Base-by-base conservation (phyloP, 2,113 vertebrate species). In the Tetrax tetrax region DNA sequence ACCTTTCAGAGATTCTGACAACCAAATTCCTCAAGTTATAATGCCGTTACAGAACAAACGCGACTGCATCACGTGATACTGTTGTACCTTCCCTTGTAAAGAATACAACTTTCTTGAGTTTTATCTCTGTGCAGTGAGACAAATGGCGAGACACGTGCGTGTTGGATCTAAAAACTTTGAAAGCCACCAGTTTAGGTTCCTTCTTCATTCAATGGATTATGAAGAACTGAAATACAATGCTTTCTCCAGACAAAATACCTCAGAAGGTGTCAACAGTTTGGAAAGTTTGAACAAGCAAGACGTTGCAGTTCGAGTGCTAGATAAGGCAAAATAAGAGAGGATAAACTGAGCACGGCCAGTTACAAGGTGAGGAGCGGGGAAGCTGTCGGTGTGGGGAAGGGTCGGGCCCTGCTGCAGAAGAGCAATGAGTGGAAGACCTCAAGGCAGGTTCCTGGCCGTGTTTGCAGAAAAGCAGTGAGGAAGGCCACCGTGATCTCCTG, bases 181-280 rank as follows among this genome's bases (percentile, higher is more conserved):
- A 87, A 96, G 89, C 84, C 96, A 96, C 96, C 97, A 97, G 89
- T 84, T 97, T 72, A 87, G 35, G 90, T 97, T 95, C 78, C 95
- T 93, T 71, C 86, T 35, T 87, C 94, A 85, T 96, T 97, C 96
- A 96, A 86, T 28, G 63, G 86, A 91, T 95, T 93, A 93, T 75
- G 84, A 83, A 47, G 65, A 61, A 90, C 97, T 65, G 89, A 97
- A 97, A 80, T 56, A 66, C 74, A 81, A 90, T 76, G 90, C 78
- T 94, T 95, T 50, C 89, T 93, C 56, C 68, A 96, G 77, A 84
- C 53, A 56, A 89, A 87, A 86, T 28, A 83, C 60, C 80, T 86
- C 59, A 37, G 69, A 56, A 83, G 23, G 41, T 47, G 51, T 60
- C 95, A 77, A 11, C 64, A 83, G 77, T 25, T 50, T 59, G 86